Evolutionary conservation across 2,888 invertebrate genomes (phyloP).

Genomic region (Xylota sylvarum): DNA sequence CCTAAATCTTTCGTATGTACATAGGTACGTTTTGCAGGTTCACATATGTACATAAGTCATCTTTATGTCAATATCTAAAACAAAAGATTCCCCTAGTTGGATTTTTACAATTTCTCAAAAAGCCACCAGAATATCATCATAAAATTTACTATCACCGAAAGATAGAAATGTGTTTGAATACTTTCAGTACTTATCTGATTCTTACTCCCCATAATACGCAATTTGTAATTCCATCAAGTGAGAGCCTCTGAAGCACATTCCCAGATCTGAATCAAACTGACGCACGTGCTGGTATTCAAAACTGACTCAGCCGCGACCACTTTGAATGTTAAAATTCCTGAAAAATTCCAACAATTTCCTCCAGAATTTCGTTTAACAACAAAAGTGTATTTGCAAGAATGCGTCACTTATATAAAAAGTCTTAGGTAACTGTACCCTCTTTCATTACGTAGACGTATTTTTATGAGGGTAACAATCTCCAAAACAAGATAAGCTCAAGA

Average conservation of each 20-base stretch:
- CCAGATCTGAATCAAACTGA: not conserved
- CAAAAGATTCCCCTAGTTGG: too few species aligned
- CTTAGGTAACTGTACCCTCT: constrained; percentile 3
- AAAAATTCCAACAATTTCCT: constrained; percentile 38
- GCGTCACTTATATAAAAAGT: not conserved
- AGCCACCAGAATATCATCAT: too few species aligned
- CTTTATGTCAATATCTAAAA: too few species aligned
- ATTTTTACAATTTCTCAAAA: not conserved
- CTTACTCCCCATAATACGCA: not conserved
- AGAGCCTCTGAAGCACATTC: constrained; percentile 9
- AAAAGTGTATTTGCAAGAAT: not conserved
- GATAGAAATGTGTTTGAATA: not conserved
- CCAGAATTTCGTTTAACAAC: not conserved
- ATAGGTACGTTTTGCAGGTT: too few species aligned
- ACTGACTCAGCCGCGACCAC: constrained; percentile 30
- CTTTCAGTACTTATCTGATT: not conserved
- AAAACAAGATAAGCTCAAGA: constrained; percentile 19
- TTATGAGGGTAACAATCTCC: constrained; percentile 41
- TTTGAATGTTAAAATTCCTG: not conserved
- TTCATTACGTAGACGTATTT: not conserved
- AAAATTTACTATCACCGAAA: not conserved
- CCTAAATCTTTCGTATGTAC: too few species aligned
- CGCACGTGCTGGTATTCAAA: constrained; percentile 13
- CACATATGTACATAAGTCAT: too few species aligned
- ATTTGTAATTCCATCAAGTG: not conserved